Evolutionary conservation across 2,888 invertebrate genomes (phyloP).

Genomic region (Allolobophora icterica): DNA sequence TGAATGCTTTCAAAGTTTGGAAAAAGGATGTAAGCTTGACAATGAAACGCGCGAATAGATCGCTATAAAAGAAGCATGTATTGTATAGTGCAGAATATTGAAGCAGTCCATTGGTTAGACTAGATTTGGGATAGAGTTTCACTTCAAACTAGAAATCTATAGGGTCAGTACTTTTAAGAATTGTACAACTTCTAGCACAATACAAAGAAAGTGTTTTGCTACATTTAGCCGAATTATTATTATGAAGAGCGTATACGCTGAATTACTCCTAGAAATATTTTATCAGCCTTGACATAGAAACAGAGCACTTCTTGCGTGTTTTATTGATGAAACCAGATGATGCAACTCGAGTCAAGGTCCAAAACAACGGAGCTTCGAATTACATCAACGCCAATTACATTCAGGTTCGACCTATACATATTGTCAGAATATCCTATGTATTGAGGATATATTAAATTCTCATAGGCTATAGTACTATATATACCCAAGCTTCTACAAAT

Average conservation of each 20-base stretch:
- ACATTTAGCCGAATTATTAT: too few species aligned
- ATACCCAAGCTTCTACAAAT: neutral
- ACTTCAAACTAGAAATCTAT: too few species aligned
- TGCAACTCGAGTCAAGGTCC: neutral
- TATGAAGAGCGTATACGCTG: too few species aligned
- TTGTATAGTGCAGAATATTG: too few species aligned
- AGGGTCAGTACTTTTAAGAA: too few species aligned
- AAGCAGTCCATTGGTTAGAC: too few species aligned
- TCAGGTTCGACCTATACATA: slow-evolving; percentile 25
- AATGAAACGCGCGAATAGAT: neutral
- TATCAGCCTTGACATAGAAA: too few species aligned
- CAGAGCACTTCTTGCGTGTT: neutral
- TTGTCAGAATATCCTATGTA: neutral
- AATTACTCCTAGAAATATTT: too few species aligned
- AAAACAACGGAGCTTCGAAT: slow-evolving; percentile 42
- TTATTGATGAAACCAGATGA: slow-evolving; percentile 20
- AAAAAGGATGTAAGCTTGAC: neutral
- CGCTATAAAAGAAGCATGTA: too few species aligned
- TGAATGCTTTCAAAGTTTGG: neutral
- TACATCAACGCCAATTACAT: slow-evolving; percentile 51
- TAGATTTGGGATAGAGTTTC: too few species aligned
- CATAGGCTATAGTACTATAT: neutral
- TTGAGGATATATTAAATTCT: neutral
- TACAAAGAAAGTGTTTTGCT: too few species aligned
- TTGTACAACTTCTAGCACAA: too few species aligned